phyloP scores from a whole-genome alignment of 2,113 vertebrate species.

The Donacobius atricapilla region DNA sequence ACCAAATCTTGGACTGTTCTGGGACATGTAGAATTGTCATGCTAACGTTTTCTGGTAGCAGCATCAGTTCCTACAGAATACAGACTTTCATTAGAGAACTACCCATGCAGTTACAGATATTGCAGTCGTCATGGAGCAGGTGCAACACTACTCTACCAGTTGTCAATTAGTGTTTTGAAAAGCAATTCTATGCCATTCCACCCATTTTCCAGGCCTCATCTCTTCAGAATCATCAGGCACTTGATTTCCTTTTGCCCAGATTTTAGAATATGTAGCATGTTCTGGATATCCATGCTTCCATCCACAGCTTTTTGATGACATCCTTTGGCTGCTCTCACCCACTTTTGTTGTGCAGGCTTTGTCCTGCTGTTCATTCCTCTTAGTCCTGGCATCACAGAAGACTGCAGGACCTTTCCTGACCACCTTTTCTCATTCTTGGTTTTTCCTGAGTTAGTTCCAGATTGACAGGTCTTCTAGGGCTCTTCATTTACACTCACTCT shows the following conservation, averaged over 20 bases:
- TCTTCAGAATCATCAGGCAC: neutral
- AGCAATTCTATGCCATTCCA: neutral
- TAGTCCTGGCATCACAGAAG: neutral
- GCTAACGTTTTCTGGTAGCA: neutral
- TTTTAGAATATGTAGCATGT: neutral
- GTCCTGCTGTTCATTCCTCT: neutral
- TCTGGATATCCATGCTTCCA: neutral
- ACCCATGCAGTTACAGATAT: neutral
- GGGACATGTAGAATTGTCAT: neutral
- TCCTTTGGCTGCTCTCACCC: neutral
- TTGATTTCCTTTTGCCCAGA: neutral
- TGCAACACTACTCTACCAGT: neutral
- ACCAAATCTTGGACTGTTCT: neutral
- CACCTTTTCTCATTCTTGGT: neutral
- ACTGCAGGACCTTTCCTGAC: neutral
- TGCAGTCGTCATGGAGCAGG: neutral
- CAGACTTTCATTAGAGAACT: neutral
- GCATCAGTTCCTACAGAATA: neutral
- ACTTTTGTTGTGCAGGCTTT: neutral
- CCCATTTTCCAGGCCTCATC: neutral
- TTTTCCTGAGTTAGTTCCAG: neutral
- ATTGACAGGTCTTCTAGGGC: neutral
- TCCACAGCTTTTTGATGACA: neutral
- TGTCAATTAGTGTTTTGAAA: neutral
- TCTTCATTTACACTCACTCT: neutral